phyloP scores from a whole-genome alignment of 2,113 vertebrate genomes.

The Choloepus hoffmanni region DNA sequence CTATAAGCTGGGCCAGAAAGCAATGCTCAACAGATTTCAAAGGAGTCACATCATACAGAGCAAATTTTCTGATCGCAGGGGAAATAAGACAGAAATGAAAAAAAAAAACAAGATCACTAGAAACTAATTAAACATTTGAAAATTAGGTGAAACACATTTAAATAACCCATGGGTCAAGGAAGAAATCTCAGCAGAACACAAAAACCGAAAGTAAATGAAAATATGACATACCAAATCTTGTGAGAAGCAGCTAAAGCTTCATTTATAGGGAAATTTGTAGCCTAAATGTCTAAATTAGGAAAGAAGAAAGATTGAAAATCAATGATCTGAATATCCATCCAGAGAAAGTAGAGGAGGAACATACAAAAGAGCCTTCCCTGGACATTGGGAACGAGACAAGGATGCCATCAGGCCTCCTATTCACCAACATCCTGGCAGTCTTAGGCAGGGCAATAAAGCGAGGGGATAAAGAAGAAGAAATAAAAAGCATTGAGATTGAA shows the following conservation, averaged over 20 bases:
- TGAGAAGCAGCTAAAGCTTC: not conserved
- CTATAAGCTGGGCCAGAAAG: not conserved
- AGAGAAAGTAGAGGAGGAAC: not conserved
- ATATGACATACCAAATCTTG: not conserved
- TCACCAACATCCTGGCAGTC: not conserved
- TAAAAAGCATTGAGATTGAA: not conserved
- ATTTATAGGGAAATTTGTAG: not conserved
- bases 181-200: conserved; percentile 28
- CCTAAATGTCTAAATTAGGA: not conserved
- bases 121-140: conserved; percentile 34
- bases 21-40: not conserved
- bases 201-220: conserved; percentile 26
- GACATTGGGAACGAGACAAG: not conserved
- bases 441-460: not conserved
- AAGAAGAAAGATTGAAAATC: not conserved
- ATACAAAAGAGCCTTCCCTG: not conserved
- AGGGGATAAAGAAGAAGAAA: not conserved
- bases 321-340: not conserved
- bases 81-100: not conserved
- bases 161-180: not conserved
- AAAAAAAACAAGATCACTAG: not conserved
- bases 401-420: rapidly evolving
- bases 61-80: not conserved
- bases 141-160: not conserved
- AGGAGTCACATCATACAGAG: not conserved